phyloP scores from a whole-genome alignment of 2,888 invertebrate genomes.

The Agrotis ipsilon region DNA sequence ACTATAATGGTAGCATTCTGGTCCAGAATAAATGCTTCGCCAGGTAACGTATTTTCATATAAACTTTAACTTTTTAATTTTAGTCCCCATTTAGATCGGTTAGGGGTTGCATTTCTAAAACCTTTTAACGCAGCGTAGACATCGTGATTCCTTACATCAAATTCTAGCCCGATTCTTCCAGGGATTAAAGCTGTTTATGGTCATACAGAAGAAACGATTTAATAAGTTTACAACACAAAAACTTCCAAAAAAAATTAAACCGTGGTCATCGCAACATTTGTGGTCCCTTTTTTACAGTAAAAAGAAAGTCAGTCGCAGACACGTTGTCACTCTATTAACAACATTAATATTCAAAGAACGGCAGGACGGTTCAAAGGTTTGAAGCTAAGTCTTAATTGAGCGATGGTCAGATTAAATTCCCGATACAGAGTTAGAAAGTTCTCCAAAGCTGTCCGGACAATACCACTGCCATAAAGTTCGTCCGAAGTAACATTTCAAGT shows the following conservation, averaged over 20 bases:
- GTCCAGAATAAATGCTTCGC: background rate
- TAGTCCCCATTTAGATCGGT: no score
- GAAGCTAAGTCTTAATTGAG: slow-evolving; percentile 37
- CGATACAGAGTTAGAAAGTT: slow-evolving; percentile 41
- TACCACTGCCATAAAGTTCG: slow-evolving; percentile 27
- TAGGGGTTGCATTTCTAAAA: no score
- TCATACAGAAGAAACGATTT: no score
- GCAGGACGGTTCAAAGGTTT: slow-evolving; percentile 3
- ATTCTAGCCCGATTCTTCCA: no score
- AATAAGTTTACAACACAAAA: no score
- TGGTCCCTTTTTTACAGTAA: background rate
- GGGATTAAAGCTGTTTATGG: no score
- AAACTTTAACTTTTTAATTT: no score
- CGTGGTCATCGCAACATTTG: background rate
- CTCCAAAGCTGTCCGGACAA: slow-evolving; percentile 25
- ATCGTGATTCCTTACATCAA: no score
- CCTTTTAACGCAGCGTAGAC: no score
- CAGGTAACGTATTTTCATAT: no score
- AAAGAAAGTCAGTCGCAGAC: background rate
- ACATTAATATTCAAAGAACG: slow-evolving; percentile 31
- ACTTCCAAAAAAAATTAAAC: background rate
- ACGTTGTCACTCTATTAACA: background rate
- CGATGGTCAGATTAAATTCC: slow-evolving; percentile 46
- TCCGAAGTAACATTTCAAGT: slow-evolving; percentile 21
- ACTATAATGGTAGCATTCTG: no score